These are phyloP conservation scores for Rhynchonycteris naso DNA, from an alignment of 2,797 vertebrate species.

Conservation along the genomic window DNA sequence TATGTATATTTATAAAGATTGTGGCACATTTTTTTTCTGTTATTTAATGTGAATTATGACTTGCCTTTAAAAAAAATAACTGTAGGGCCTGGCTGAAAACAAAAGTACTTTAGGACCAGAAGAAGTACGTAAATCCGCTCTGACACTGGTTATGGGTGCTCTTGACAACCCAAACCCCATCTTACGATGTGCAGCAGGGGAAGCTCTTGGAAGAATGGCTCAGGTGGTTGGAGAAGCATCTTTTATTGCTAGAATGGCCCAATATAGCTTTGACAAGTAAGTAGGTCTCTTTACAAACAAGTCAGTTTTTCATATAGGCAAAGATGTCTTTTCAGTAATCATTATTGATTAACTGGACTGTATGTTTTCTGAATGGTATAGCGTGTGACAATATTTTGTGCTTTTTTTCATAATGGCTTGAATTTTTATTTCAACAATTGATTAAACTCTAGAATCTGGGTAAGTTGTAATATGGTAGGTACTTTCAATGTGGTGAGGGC, in stretches of 20 bases:
- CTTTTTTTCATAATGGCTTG: not conserved
- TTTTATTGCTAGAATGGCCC: slow-evolving; percentile 99
- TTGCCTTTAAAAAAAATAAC: not conserved
- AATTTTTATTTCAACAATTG: slow-evolving; percentile 21
- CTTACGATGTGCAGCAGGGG: slow-evolving; percentile 97
- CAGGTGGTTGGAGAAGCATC: slow-evolving; percentile 98
- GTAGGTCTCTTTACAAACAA: slow-evolving; percentile 62
- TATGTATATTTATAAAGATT: slow-evolving; percentile 5
- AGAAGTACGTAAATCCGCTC: slow-evolving; percentile 97
- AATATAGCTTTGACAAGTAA: slow-evolving; percentile 99
- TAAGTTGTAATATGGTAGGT: not conserved
- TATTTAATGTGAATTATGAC: slow-evolving; percentile 38
- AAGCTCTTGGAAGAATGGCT: slow-evolving; percentile 98
- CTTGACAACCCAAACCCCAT: slow-evolving; percentile 99
- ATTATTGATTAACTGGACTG: not conserved
- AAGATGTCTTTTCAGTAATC: not conserved
- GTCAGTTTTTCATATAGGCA: not conserved
- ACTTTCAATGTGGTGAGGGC: not conserved
- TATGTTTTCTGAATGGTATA: not conserved
- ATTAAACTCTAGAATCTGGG: not conserved
- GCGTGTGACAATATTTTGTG: not conserved
- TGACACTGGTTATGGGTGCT: slow-evolving; percentile 98
- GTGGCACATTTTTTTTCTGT: not conserved
- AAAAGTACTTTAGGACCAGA: slow-evolving; percentile 98
- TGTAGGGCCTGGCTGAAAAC: slow-evolving; percentile 97